A percentile compares a stretch with the other conserved stretches of the same genome.
Conservation (phyloP, 2,888 invertebrate species). For the Heliothis peltigera region DNA sequence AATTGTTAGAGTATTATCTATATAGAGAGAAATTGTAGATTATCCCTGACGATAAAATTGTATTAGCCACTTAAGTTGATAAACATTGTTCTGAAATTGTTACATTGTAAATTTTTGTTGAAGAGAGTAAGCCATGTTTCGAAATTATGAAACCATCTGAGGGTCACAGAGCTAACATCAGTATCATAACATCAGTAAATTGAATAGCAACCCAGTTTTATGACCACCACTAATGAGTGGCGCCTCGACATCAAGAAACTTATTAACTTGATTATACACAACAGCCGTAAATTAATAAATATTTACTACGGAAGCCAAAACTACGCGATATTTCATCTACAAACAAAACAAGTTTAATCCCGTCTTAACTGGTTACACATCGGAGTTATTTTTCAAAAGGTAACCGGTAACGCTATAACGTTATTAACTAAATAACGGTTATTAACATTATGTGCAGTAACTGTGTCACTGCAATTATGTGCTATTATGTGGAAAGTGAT, state of each 20-base stretch:
- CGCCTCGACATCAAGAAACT: neutral
- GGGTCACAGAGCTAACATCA: neutral
- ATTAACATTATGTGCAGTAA: slow-evolving; percentile 43
- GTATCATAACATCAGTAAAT: neutral
- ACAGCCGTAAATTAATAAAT: slow-evolving; percentile 28
- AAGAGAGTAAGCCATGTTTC: no score
- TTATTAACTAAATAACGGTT: slow-evolving; percentile 58
- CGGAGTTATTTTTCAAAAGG: slow-evolving; percentile 42
- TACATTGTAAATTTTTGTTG: no score
- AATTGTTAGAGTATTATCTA: no score
- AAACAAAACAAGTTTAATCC: slow-evolving; percentile 21
- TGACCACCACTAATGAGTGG: neutral
- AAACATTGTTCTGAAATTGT: no score
- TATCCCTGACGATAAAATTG: no score
- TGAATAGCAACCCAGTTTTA: neutral
- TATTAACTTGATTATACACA: no score
- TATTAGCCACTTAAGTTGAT: no score
- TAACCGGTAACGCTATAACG: slow-evolving; percentile 34
- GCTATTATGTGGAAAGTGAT: slow-evolving; percentile 51
- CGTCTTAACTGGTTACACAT: slow-evolving; percentile 17
- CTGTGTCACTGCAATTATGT: slow-evolving; percentile 42
- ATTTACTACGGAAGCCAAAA: slow-evolving; percentile 42
- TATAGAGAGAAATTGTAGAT: no score
- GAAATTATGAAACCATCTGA: neutral
- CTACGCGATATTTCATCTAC: slow-evolving; percentile 36